phyloP scores from a whole-genome alignment of 1,140 invertebrate species.

The Trichonephila clavata region DNA sequence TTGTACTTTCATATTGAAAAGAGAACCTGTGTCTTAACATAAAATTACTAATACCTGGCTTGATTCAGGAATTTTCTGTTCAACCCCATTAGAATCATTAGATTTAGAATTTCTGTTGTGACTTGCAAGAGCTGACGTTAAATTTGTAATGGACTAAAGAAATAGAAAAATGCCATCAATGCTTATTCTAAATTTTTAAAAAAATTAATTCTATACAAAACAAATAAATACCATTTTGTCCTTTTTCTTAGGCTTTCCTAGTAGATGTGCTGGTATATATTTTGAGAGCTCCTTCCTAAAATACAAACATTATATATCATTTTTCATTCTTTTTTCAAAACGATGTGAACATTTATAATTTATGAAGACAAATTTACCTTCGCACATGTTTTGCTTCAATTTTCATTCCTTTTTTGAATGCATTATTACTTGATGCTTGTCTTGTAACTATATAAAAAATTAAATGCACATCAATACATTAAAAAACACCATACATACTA shows the following conservation, averaged over 20 bases:
- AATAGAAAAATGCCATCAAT: background rate
- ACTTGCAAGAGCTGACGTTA: background rate
- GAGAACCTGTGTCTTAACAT: too few relatives aligned
- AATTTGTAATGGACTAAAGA: slow-evolving; percentile 20
- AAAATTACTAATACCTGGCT: background rate
- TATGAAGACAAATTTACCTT: slow-evolving; percentile 79
- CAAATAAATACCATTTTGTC: slow-evolving; percentile 44
- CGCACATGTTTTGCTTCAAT: slow-evolving; percentile 88
- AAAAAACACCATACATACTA: too few relatives aligned
- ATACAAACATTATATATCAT: slow-evolving; percentile 67
- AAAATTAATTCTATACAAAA: background rate
- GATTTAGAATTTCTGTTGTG: background rate
- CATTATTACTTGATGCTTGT: slow-evolving; percentile 86
- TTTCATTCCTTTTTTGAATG: slow-evolving; percentile 93
- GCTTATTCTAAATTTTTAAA: too few relatives aligned
- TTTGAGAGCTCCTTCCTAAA: slow-evolving; percentile 87
- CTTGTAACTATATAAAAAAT: slow-evolving; percentile 84
- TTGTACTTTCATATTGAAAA: too few relatives aligned
- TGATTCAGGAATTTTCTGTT: background rate
- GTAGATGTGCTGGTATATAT: slow-evolving; percentile 87
- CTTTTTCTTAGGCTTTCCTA: slow-evolving; percentile 85
- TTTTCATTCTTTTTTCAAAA: background rate
- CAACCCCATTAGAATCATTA: background rate
- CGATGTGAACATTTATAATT: background rate
- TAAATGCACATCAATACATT: background rate